Conservation (phyloP, 1,140 invertebrate species). For the Tetramorium parvispinum region DNA sequence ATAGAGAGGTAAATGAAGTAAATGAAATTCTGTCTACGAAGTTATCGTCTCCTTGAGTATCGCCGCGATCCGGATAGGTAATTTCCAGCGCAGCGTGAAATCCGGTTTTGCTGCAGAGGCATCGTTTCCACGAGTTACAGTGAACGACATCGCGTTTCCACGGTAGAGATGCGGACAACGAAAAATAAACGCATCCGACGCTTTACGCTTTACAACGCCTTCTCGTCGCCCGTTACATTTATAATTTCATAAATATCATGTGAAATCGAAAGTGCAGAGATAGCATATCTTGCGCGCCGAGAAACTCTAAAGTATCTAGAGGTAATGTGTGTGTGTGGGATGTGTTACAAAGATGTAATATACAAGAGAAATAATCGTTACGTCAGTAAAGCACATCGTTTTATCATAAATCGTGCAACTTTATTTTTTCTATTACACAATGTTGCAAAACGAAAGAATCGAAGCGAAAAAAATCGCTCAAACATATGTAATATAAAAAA, state of each 20-base stretch:
- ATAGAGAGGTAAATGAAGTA: conserved; percentile 33
- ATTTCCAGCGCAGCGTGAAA: conserved; percentile 35
- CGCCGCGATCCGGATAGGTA: conserved; percentile 14
- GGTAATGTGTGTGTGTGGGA: background rate
- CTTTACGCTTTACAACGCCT: background rate
- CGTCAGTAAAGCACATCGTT: conserved; percentile 5
- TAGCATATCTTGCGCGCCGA: background rate
- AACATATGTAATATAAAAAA: background rate
- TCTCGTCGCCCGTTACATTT: background rate
- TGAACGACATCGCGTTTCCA: conserved; percentile 29
- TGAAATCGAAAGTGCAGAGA: conserved; percentile 20
- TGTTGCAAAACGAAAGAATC: background rate
- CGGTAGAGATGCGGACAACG: background rate
- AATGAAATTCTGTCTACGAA: conserved; percentile 25
- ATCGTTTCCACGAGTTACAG: conserved; percentile 19
- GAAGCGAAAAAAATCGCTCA: background rate
- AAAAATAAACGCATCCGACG: background rate
- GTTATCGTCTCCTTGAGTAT: conserved; percentile 13
- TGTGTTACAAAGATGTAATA: background rate
- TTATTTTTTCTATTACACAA: background rate
- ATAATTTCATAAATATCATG: conserved; percentile 8
- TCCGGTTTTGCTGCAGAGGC: conserved; percentile 15
- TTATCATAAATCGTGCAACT: conserved; percentile 1
- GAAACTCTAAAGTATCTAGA: conserved; percentile 1
- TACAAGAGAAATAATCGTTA: conserved; percentile 41